phyloP scores from a whole-genome alignment of 2,797 vertebrate genomes.

The Acropternis orthonyx region DNA sequence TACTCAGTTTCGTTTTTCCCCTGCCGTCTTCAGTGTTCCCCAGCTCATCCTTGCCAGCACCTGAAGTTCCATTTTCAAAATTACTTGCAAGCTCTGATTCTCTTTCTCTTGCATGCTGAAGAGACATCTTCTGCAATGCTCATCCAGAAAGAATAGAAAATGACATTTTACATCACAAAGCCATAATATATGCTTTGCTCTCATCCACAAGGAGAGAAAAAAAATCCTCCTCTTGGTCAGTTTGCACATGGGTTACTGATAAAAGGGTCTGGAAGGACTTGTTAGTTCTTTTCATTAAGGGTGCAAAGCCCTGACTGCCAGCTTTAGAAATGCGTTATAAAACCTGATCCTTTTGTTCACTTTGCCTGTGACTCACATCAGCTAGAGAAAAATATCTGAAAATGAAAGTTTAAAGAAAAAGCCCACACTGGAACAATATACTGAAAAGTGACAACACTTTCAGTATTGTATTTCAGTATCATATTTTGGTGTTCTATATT shows the following conservation, averaged over 20 bases:
- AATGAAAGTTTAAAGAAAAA: slow-evolving; percentile 21
- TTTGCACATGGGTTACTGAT: background rate
- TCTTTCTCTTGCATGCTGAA: background rate
- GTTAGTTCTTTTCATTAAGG: background rate
- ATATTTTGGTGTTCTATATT: background rate
- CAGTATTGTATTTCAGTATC: background rate
- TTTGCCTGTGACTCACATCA: slow-evolving; percentile 10
- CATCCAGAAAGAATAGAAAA: background rate
- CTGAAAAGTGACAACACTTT: background rate
- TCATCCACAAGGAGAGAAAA: background rate
- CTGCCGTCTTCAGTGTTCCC: background rate
- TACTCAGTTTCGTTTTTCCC: background rate
- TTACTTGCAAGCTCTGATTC: background rate
- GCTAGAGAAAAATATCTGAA: background rate
- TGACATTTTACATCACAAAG: background rate
- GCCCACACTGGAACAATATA: background rate
- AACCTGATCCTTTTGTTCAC: background rate
- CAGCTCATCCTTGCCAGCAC: background rate
- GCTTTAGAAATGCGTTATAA: background rate
- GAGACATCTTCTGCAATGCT: background rate
- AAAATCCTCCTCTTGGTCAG: background rate
- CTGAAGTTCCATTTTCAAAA: background rate
- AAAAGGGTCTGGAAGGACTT: background rate
- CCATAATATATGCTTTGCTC: background rate
- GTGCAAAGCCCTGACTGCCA: background rate